These are phyloP conservation scores for Hirtodrosophila duncani DNA, from an alignment of 2,888 invertebrate species.

Conservation along the genomic window DNA sequence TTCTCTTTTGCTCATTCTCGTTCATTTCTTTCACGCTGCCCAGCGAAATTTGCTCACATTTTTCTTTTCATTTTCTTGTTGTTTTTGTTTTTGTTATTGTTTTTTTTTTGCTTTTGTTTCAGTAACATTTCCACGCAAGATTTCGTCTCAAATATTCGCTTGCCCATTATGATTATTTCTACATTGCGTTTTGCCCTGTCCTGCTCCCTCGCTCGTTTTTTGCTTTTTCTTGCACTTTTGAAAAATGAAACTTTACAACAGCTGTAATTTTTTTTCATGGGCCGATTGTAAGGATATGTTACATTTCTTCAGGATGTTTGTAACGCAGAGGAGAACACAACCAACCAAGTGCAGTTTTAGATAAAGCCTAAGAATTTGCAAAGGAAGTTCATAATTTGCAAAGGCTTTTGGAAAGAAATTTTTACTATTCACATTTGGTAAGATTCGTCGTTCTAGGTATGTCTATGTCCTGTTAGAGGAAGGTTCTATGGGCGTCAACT, in stretches of 20 bases:
- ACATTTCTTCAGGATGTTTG: no score
- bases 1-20: conserved; percentile 22
- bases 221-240: conserved; percentile 29
- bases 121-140: conserved; percentile 66
- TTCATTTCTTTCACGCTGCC: conserved; percentile 56
- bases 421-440: no score
- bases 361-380: no score
- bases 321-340: no score
- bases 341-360: no score
- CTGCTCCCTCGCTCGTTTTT: not conserved
- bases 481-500: no score
- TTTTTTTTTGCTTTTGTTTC: conserved; percentile 45
- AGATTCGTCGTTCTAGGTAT: no score
- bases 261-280: conserved; percentile 58
- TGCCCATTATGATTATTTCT: conserved; percentile 66
- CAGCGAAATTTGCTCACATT: conserved; percentile 63
- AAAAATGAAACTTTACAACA: conserved; percentile 74
- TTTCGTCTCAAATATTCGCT: conserved; percentile 67
- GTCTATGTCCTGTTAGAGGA: no score
- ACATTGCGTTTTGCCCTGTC: conserved; percentile 44
- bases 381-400: no score
- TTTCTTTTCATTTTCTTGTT: no score
- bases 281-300: not conserved
- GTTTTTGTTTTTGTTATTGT: conserved; percentile 40
- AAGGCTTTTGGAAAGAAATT: no score